These are phyloP conservation scores for Phataginus tricuspis DNA, from an alignment of 2,797 vertebrate genomes.

Conservation along the genomic window DNA sequence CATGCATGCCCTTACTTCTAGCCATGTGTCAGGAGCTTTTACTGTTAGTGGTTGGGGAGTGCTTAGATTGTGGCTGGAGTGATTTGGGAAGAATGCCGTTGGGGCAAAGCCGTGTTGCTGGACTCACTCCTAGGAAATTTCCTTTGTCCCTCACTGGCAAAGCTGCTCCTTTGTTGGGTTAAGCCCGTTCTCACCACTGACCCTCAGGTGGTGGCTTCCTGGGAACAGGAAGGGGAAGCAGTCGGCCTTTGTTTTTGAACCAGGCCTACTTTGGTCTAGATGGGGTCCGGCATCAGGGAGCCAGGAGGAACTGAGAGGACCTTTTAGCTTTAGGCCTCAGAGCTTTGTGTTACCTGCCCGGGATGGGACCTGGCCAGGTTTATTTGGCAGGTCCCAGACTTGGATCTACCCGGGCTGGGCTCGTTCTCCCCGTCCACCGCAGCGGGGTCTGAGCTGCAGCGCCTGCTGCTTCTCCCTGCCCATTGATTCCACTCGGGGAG, in stretches of 20 bases:
- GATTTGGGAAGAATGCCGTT: background rate
- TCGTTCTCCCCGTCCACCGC: background rate
- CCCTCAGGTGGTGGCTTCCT: background rate
- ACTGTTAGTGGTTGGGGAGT: rapidly evolving
- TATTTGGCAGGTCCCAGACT: background rate
- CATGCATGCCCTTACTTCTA: rapidly evolving
- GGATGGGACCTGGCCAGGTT: background rate
- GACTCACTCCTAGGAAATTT: background rate
- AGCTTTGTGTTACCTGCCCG: background rate
- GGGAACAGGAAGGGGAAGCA: background rate
- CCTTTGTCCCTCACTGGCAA: background rate
- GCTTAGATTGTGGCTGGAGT: background rate
- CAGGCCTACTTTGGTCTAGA: background rate
- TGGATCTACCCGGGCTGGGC: background rate
- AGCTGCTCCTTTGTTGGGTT: background rate
- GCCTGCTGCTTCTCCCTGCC: background rate
- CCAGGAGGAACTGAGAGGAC: background rate
- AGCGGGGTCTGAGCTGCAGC: background rate
- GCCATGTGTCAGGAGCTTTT: background rate
- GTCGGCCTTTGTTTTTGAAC: background rate
- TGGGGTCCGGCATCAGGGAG: background rate
- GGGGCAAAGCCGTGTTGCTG: background rate
- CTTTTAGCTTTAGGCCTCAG: background rate
- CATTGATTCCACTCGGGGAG: background rate
- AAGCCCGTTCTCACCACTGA: background rate